Conservation (phyloP, 2,113 vertebrate genomes). For the Puntigrus tetrazona region DNA sequence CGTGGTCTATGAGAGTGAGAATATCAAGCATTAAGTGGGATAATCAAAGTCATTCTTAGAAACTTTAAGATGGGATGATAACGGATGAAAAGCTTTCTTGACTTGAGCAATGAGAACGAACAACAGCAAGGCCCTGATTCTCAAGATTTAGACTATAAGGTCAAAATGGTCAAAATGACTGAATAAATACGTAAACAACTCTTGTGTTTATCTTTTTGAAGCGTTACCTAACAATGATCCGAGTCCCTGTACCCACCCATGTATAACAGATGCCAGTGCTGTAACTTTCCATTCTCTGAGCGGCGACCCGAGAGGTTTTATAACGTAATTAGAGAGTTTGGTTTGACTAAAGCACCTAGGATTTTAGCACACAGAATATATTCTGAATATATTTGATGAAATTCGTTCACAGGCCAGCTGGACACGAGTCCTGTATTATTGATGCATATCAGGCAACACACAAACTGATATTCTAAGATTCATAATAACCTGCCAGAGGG, state of each 20-base stretch:
- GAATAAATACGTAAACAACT: no score
- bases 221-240: background rate
- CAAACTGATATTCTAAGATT: background rate
- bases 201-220: no score
- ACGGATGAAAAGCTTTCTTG: background rate
- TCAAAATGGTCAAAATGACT: background rate
- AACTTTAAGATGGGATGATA: background rate
- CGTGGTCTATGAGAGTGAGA: background rate
- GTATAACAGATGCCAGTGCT: background rate
- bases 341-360: background rate
- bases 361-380: background rate
- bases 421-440: background rate
- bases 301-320: background rate
- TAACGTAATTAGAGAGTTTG: slow-evolving; percentile 6
- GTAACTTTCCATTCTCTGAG: background rate
- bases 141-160: background rate
- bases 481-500: background rate
- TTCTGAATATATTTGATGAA: background rate
- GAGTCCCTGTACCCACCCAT: background rate
- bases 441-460: slow-evolving; percentile 9
- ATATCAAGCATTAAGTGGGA: background rate
- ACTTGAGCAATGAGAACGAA: background rate
- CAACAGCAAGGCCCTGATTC: background rate
- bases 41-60: background rate
- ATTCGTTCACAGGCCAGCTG: background rate